Evolutionary conservation across 1,140 invertebrate species (phyloP).

Genomic region (Hyles vespertilio): DNA sequence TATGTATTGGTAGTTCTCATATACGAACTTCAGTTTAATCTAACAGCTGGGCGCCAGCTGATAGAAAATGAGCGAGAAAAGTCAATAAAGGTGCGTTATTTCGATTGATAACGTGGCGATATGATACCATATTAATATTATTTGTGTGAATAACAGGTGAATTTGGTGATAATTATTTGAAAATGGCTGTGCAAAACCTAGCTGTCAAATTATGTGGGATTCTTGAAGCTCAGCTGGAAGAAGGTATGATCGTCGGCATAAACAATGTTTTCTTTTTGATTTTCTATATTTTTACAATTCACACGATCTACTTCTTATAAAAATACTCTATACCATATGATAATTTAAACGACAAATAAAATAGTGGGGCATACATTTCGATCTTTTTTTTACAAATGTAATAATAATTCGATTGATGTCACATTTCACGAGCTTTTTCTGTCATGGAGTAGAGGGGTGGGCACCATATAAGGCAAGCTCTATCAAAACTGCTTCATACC

Average conservation of each 20-base stretch:
- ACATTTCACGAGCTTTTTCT: too few relatives aligned
- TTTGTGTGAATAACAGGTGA: conserved; percentile 36
- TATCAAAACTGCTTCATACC: too few relatives aligned
- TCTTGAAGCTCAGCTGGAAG: conserved; percentile 50
- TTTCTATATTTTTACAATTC: background rate
- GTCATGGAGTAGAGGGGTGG: too few relatives aligned
- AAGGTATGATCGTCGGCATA: conserved; percentile 40
- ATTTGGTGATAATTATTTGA: conserved; percentile 14
- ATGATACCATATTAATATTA: conserved; percentile 26
- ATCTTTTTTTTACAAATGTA: too few relatives aligned
- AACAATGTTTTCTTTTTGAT: conserved; percentile 6
- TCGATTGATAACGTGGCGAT: conserved; percentile 36
- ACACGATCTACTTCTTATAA: too few relatives aligned
- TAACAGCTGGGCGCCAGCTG: conserved; percentile 71
- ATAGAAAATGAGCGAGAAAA: conserved; percentile 62
- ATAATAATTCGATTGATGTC: too few relatives aligned
- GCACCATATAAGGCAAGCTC: too few relatives aligned
- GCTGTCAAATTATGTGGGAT: conserved; percentile 71
- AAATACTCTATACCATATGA: too few relatives aligned
- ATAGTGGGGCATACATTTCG: background rate
- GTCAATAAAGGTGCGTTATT: conserved; percentile 49
- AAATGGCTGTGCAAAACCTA: conserved; percentile 64
- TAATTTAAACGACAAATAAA: too few relatives aligned
- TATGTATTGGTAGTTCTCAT: conserved; percentile 40
- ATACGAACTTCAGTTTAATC: conserved; percentile 45